Conservation (phyloP, 1,140 invertebrate species). For the Caenorhabditis remanei region DNA sequence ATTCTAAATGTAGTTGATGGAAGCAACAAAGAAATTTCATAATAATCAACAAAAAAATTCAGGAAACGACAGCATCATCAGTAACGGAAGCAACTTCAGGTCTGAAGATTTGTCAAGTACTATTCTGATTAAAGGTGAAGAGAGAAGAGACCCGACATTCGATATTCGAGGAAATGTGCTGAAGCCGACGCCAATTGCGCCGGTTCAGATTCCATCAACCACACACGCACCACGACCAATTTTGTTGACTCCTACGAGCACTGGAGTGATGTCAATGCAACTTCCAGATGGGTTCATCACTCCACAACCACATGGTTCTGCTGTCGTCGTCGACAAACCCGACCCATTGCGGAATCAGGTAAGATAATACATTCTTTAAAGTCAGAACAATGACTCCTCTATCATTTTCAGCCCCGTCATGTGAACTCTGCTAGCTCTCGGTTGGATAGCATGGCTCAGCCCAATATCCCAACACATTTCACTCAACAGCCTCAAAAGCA, state of each 20-base stretch:
- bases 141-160: neutral
- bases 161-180: conserved; percentile 42
- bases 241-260: neutral
- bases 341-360: neutral
- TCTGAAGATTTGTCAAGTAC: neutral
- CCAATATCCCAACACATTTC: neutral
- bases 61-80: conserved; percentile 31
- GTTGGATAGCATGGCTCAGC: neutral
- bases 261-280: neutral
- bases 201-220: neutral
- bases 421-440: neutral
- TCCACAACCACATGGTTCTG: neutral
- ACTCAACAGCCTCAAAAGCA: neutral
- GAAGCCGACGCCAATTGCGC: neutral
- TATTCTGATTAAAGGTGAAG: neutral
- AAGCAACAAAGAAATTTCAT: too few species aligned
- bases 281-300: neutral
- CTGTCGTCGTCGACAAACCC: neutral
- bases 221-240: neutral
- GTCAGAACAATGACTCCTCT: neutral
- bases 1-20: neutral
- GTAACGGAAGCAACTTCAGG: neutral
- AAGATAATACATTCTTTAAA: neutral
- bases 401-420: neutral
- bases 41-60: neutral